A percentile compares a stretch with the other conserved stretches of the same genome.
These are phyloP conservation scores for Dascyllus trimaculatus DNA, from an alignment of 2,113 vertebrate genomes.

Conservation along the genomic window DNA sequence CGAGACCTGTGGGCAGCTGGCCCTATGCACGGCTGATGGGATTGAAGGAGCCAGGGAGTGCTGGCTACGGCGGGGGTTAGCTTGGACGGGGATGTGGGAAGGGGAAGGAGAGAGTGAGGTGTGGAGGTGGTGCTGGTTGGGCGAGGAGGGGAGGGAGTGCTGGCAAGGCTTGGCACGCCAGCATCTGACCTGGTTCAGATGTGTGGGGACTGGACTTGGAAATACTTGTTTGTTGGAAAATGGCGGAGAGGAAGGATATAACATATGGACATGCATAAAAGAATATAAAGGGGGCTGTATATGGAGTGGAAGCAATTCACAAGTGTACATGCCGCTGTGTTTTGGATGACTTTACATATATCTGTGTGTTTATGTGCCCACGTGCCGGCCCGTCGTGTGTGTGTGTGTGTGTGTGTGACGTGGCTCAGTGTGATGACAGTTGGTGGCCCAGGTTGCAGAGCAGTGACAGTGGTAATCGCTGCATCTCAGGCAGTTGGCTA, in stretches of 20 bases:
- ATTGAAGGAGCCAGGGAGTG: conserved; percentile 36
- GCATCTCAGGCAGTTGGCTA: conserved; percentile 41
- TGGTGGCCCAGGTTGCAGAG: conserved; percentile 57
- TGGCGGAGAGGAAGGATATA: no score
- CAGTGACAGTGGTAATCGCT: conserved; percentile 53
- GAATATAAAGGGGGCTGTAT: no score
- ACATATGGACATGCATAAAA: no score
- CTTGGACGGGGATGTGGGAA: background rate
- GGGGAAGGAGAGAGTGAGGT: background rate
- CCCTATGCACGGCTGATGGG: conserved; percentile 49
- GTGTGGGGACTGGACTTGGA: no score
- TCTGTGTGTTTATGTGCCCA: conserved; percentile 4
- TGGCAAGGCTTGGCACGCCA: background rate
- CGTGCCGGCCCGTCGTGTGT: background rate
- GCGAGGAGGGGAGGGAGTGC: background rate
- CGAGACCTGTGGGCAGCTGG: conserved; percentile 71
- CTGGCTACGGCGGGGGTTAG: background rate
- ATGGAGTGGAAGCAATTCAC: conserved; percentile 10
- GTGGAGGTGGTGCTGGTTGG: background rate
- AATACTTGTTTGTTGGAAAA: no score
- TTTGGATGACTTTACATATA: background rate
- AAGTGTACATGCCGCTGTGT: background rate
- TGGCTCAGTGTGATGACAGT: conserved; percentile 43
- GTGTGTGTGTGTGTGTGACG: background rate
- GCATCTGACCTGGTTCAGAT: no score